Base-by-base conservation (phyloP, 2,797 vertebrate species). In the Coilia nasus region DNA sequence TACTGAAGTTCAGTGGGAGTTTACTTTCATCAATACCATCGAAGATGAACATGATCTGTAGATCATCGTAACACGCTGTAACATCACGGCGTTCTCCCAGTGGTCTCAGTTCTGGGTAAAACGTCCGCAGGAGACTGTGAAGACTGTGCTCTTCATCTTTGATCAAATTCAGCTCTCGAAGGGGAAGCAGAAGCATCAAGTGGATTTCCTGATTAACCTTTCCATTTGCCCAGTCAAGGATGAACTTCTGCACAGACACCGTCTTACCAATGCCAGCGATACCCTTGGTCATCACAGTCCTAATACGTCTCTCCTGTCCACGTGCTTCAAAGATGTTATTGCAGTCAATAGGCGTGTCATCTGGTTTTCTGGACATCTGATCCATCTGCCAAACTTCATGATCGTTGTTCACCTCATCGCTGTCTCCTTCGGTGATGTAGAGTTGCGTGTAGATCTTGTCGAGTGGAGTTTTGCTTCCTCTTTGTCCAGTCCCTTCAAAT, bases 271-370 rank as follows among this genome's bases (percentile, higher is more conserved):
- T 19, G 3, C 64, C 64, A 28, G 64, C 64, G 15, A 71, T 17
- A 28, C 64, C 64, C 6, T 71, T 71, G 64, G 64, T 71, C 64
- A 71, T 71, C 25, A 71, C 64, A 23, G n/a, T 41, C 59, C n/a
- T 60, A 9, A 60, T n/a, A 9, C 23, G 59, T 60, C 59, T 23
- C 19, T n/a, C n/a, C 10, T 60, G 59, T 9, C 59, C 59, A n/a
- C 19, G 59, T 60, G 21, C 21, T 60, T 19, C 7, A 9, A 54
- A 54, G 50, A 54, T 54, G 9, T 60, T 9, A 9, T 60, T 60
- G 10, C 59, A 60, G 59, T 60, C 59, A 15, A 60, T 64, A 23
- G 60, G 60, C 23, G 60, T 64, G 0, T 64, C 60, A 25, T 6
- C 7, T 23, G n/a, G 10, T 21, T 64, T 64, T 64, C 60, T 12